Conservation (phyloP, 2,797 vertebrate genomes). For the Perodicticus potto region DNA sequence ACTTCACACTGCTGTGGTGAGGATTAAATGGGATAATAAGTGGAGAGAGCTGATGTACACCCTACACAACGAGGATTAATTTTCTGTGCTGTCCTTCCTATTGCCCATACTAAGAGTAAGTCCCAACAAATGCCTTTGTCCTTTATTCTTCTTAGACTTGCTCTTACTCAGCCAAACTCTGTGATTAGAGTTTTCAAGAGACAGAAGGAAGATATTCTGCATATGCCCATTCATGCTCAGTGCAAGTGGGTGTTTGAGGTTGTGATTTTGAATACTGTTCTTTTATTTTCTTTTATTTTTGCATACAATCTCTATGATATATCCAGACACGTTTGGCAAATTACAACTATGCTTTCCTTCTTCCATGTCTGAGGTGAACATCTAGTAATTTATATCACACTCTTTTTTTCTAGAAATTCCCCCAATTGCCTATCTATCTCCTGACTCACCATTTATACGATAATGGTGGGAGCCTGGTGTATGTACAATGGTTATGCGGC, state of each 20-base stretch:
- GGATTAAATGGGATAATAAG: background rate
- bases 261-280: background rate
- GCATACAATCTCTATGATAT: background rate
- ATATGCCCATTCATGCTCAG: background rate
- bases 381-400: background rate
- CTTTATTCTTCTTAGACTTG: background rate
- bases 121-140: background rate
- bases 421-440: background rate
- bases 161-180: background rate
- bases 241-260: background rate
- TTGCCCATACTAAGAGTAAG: background rate
- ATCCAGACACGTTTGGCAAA: background rate
- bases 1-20: background rate
- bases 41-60: background rate
- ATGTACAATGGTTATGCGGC: background rate
- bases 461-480: background rate
- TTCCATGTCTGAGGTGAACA: background rate
- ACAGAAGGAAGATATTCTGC: background rate
- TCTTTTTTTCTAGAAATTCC: background rate
- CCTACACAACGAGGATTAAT: background rate
- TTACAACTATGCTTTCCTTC: background rate
- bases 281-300: background rate
- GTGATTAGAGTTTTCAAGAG: background rate
- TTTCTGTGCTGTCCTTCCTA: background rate
- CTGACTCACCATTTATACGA: background rate